Conservation (phyloP, 2,797 vertebrate genomes). For the Columba guinea region DNA sequence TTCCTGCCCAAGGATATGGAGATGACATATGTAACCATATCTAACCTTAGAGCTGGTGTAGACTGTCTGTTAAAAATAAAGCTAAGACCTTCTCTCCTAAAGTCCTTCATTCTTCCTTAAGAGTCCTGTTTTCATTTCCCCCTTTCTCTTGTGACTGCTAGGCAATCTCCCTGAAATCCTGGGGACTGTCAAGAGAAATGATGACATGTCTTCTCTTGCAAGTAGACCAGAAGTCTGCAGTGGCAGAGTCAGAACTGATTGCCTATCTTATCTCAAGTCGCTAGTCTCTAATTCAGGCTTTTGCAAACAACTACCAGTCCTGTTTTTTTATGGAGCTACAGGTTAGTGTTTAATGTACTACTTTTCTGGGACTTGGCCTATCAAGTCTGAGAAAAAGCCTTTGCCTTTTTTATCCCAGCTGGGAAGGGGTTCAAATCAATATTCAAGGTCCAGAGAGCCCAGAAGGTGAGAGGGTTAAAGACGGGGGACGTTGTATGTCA, state of each 20-base stretch:
- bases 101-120: slow-evolving; percentile 38
- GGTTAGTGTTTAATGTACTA: slow-evolving; percentile 35
- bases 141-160: slow-evolving; percentile 7
- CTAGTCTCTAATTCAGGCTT: slow-evolving; percentile 76
- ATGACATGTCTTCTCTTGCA: slow-evolving; percentile 78
- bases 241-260: slow-evolving; percentile 72
- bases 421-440: background rate
- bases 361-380: slow-evolving; percentile 42
- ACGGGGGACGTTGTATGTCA: background rate
- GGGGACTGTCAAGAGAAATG: slow-evolving; percentile 77
- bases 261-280: slow-evolving; percentile 80
- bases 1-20: background rate
- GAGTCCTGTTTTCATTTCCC: slow-evolving; percentile 44
- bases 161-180: slow-evolving; percentile 72
- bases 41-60: background rate
- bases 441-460: background rate
- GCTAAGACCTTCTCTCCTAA: background rate
- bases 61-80: slow-evolving; percentile 31
- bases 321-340: slow-evolving; percentile 42
- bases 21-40: background rate
- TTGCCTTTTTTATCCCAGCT: background rate
- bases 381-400: background rate
- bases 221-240: slow-evolving; percentile 81
- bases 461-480: background rate
- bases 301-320: slow-evolving; percentile 72